A percentile compares a stretch with the other conserved stretches of the same genome.
phyloP scores from a whole-genome alignment of 2,797 vertebrate genomes.

The Schizopygopsis pylzovi region DNA sequence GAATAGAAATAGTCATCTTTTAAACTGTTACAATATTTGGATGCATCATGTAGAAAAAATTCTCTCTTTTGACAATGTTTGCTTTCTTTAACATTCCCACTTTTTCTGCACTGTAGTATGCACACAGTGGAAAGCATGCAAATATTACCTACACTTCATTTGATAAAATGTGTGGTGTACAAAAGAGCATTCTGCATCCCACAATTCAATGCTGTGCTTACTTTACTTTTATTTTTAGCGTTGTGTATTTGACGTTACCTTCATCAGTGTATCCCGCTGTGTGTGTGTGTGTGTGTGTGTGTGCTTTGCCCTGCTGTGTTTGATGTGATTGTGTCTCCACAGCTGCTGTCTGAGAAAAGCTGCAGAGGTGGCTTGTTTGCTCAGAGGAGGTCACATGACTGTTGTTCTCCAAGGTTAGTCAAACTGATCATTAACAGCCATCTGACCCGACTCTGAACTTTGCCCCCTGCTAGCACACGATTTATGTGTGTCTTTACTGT shows the following conservation, averaged over 20 bases:
- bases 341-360: constrained; percentile 91
- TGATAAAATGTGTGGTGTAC: neutral
- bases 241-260: neutral
- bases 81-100: neutral
- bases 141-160: neutral
- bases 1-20: neutral
- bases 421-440: constrained; percentile 58
- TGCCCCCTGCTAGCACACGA: neutral
- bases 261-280: neutral
- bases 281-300: constrained; percentile 28
- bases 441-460: constrained; percentile 36
- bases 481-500: neutral
- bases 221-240: neutral
- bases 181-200: neutral
- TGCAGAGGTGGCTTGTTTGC: constrained; percentile 84
- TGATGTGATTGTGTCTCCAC: constrained; percentile 45
- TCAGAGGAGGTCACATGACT: constrained; percentile 83
- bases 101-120: neutral
- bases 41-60: neutral
- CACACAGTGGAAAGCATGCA: neutral
- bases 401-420: constrained; percentile 91
- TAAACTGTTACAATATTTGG: neutral
- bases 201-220: neutral
- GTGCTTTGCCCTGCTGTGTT: constrained; percentile 15
- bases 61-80: neutral